Evolutionary conservation across 2,888 invertebrate genomes (phyloP), one percentile per base, ranked within the genome.

Genomic region (Cheilosia impressa): DNA sequence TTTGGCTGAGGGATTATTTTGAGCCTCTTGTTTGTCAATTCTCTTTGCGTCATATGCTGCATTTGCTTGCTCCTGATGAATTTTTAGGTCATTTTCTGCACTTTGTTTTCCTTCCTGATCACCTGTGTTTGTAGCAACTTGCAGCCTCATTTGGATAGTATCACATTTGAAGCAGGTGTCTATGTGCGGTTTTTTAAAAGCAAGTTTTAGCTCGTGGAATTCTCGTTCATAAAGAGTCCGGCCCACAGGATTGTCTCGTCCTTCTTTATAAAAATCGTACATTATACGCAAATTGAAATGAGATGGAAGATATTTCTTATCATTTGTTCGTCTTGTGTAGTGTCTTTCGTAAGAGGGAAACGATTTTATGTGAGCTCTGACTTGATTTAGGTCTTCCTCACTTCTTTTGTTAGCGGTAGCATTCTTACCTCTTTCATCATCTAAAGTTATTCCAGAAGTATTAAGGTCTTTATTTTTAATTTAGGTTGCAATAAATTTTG

Each of bases 151-250:
- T 65, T 52, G 52, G 17, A 52, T 52, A 3, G 52, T 65, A 52
- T 65, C 50, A 38, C 63, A 63, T 63, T 47, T 47, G 13, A 63
- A 63, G 63, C 47, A 47, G 47, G 63, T 45, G n/a, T 45, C 27
- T 27, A 27, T 27, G 27, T 27, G 27, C 27, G 27, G 27, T 27
- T 27, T 27, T 27, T 27, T 27, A 27, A 27, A 27, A 7, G 27
- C 27, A 27, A 27, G 6, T 27, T 27, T 27, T 27, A 7, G 6
- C 27, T 27, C 27, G 27, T 27, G 27, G 71, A 71, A 71, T 71
- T 71, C 24, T 71, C 47, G 34, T 60, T 63, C 63, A 63, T 63
- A 63, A 63, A 53, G 53, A 27, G 27, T 53, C 53, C 53, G 53
- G 53, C 53, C 22, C 53, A 65, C 58, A 22, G 58, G 58, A 58